Evolutionary conservation across 2,113 vertebrate genomes (phyloP), one percentile per base, ranked within the genome.

Genomic region (Mungos mungo): DNA sequence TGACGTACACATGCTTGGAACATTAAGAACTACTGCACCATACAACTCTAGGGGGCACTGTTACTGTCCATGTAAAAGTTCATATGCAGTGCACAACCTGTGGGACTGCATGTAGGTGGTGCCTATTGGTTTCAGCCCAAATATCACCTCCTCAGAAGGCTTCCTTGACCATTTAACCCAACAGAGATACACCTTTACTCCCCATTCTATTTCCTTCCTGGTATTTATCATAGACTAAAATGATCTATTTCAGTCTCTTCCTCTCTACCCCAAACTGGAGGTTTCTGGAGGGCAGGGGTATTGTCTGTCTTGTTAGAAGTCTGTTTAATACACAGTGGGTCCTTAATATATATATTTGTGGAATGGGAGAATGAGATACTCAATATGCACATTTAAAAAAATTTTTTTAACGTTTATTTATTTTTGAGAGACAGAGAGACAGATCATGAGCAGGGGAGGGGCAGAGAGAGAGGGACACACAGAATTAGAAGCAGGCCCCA

Each of bases 331-430:
- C 29, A 76, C 7, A 65, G 45, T n/a, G 63, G 10, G 18, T 60
- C 31, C 50, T 85, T 92, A 66, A 77, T 60, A 94, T 18, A 19
- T 52, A 94, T 65, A 52, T 88, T 93, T 94, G 68, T 88, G 63
- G 38, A 84, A 88, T 71, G 35, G 11, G 84, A n/a, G 3, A 74
- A 88, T 90, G 66, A 94, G 82, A 96, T 89, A 90, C 38, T 63
- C 33, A 35, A 1, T 72, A 63, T 81, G 16, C 60, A 12, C 33
- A 47, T 85, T 97, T 88, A 47, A 95, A 96, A 41, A 41, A 5
- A 5, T 41, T 41, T 41, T 41, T 41, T 41, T 41, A 41, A 41
- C 41, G 5, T 41, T 41, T 41, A 41, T 41, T 50, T 50, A 50
- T 50, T 50, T 50, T 12, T 50, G 11, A 12, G 47, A 50, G 47